Conservation (phyloP, 2,113 vertebrate genomes). For the Corythaeola cristata region DNA sequence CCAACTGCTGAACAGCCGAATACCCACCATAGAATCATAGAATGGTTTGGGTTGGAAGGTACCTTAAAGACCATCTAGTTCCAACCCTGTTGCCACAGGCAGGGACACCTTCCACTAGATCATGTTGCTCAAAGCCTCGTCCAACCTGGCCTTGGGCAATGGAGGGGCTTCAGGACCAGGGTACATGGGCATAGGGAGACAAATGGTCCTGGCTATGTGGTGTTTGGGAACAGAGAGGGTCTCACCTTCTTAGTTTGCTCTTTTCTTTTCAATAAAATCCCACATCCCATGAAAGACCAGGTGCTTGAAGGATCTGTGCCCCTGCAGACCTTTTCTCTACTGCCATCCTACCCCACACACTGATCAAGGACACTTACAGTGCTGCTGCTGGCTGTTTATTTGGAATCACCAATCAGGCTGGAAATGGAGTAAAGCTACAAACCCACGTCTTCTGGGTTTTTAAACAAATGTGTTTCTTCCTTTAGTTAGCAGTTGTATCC, state of each 20-base stretch:
- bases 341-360: neutral
- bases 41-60: no score
- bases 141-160: no score
- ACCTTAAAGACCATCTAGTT: no score
- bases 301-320: neutral
- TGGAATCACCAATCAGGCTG: neutral
- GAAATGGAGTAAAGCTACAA: slow-evolving; percentile 9
- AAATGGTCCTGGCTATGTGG: neutral
- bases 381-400: slow-evolving; percentile 36
- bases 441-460: neutral
- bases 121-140: no score
- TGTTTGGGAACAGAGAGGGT: neutral
- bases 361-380: neutral
- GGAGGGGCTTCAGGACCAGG: neutral
- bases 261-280: neutral
- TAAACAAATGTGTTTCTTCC: neutral
- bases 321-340: neutral
- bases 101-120: no score
- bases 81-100: no score
- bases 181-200: no score
- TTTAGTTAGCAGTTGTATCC: neutral
- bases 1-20: neutral
- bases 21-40: neutral
- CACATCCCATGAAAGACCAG: neutral
- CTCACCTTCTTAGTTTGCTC: neutral